Base-by-base conservation (phyloP, 2,888 invertebrate genomes). In the Sarcophaga variegata region DNA sequence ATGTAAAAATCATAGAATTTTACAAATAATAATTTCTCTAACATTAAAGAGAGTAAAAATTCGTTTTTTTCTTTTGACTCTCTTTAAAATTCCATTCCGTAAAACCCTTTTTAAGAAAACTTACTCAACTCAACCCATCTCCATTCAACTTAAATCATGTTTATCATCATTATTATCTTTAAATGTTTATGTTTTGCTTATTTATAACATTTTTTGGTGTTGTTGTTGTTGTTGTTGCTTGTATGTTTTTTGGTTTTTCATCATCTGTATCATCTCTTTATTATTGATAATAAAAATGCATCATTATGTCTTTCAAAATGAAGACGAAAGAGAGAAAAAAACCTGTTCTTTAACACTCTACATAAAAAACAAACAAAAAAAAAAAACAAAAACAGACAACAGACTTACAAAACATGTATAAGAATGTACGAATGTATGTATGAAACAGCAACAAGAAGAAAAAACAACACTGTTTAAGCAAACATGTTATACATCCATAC, bases 271-370 rank as follows among this genome's bases (percentile, higher is more conserved):
- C 4, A 37, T 76, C 59, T 72, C 66, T 64, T 72, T 49, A n/a
- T 67, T 72, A 67, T 72, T 67, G 71, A 82, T 83, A 72, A 83
- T 59, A 69, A 78, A 83, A 83, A 78, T 78, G 69, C 69, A 78
- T 62, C 67, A 79, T 83, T 79, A 83, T 83, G 62, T 74, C 67
- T 74, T 17, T 72, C 22, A 27, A 70, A 62, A 77, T 22, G 37
- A 2, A 22, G 22, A 49, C 60, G 25, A 45, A 45, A 54, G 54
- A 54, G 17, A 54, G 17, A 54, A 5, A 54, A 66, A 45, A 71
- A 66, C 22, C 54, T 25, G 45, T 76, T 20, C 37, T 27, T 10
- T 60, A 66, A 45, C 22, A 8, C 17, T 69, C 47, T 14, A 49
- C 45, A 59, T 20, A 64, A 5, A 20, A 20, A 37, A 20, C 20